These are phyloP conservation scores for Octonoba sinensis DNA, from an alignment of 2,888 invertebrate genomes.

Conservation along the genomic window DNA sequence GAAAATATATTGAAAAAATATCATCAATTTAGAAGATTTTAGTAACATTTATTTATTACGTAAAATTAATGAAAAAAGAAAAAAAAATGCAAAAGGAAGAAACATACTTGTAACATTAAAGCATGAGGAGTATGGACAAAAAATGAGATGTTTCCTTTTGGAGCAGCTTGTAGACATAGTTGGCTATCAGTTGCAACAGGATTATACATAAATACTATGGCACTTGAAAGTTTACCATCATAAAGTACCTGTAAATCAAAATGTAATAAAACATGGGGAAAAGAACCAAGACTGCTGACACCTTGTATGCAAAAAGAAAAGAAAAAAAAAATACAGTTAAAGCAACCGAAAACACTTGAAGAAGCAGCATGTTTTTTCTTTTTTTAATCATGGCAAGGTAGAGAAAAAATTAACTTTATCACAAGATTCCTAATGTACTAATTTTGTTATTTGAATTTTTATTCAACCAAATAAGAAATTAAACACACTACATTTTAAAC, in stretches of 20 bases:
- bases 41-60: not conserved
- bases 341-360: not conserved
- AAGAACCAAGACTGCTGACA: not conserved
- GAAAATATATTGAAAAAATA: slow-evolving; percentile 4
- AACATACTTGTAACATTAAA: slow-evolving; percentile 88
- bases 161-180: slow-evolving; percentile 97
- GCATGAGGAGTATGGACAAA: slow-evolving; percentile 99
- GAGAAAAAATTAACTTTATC: too few species aligned
- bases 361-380: not conserved
- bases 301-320: too few species aligned
- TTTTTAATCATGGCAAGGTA: too few species aligned
- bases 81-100: not conserved
- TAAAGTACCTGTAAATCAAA: slow-evolving; percentile 81
- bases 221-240: slow-evolving; percentile 96
- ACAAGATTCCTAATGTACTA: too few species aligned
- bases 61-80: not conserved
- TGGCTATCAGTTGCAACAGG: slow-evolving; percentile 99
- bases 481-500: too few species aligned
- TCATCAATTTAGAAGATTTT: not conserved
- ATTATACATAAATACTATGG: slow-evolving; percentile 99
- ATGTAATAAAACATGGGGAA: not conserved
- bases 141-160: slow-evolving; percentile 96
- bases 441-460: too few species aligned
- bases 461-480: too few species aligned
- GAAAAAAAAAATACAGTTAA: not conserved